Conservation (phyloP, 1,140 invertebrate genomes). For the Zaprionus camerounensis region DNA sequence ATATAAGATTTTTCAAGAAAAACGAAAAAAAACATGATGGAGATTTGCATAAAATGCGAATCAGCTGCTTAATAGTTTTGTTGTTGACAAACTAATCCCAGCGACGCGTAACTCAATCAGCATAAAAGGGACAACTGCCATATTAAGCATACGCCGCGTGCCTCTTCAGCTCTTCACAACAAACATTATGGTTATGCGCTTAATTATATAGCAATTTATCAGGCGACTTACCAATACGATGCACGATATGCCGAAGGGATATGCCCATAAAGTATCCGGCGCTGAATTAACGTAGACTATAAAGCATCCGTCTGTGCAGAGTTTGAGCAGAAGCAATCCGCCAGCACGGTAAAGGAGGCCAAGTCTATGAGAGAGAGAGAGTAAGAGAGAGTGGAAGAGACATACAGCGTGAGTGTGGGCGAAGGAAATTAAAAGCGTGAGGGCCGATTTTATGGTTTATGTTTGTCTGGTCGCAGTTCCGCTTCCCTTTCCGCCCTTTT, state of each 20-base stretch:
- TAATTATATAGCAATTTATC: conserved; percentile 60
- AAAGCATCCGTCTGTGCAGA: conserved; percentile 86
- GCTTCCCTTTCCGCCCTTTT: not conserved
- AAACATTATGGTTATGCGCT: conserved; percentile 12
- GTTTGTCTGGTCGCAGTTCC: conserved; percentile 31
- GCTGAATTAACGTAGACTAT: conserved; percentile 87
- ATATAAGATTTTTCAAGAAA: conserved; percentile 17
- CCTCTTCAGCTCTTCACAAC: not conserved
- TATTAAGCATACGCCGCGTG: conserved; percentile 39
- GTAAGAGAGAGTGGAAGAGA: not conserved
- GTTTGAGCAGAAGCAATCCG: conserved; percentile 86
- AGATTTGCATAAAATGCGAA: conserved; percentile 64
- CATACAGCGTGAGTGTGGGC: not conserved
- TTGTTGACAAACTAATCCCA: conserved; percentile 29
- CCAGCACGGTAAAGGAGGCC: conserved; percentile 87
- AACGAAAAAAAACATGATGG: conserved; percentile 23
- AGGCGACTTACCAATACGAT: conserved; percentile 86
- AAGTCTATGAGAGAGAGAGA: conserved; percentile 81
- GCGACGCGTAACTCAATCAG: conserved; percentile 37
- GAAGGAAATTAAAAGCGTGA: conserved; percentile 41
- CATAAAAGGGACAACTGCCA: conserved; percentile 28
- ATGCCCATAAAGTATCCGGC: conserved; percentile 86
- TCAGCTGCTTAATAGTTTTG: conserved; percentile 60
- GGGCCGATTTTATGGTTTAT: conserved; percentile 40
- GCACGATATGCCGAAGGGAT: conserved; percentile 86